Evolutionary conservation across 2,888 invertebrate species (phyloP).

Genomic region (Hypsopygia costalis): DNA sequence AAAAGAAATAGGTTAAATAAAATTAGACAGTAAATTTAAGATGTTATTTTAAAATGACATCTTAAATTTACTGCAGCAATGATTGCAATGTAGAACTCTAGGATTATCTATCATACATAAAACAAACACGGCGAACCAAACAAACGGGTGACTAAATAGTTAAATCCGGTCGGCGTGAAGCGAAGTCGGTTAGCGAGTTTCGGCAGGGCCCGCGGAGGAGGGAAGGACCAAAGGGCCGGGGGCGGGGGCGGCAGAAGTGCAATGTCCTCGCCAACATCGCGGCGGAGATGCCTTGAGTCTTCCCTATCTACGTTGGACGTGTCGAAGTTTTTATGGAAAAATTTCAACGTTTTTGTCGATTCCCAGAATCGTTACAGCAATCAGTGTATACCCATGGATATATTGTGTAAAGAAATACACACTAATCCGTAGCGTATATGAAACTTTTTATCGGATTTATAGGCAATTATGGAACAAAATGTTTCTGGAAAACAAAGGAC

Average conservation of each 20-base stretch:
- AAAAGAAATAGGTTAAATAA: too few relatives aligned
- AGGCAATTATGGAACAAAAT: too few relatives aligned
- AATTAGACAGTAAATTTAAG: too few relatives aligned
- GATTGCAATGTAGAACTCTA: slow-evolving; percentile 16
- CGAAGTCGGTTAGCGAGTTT: slow-evolving; percentile 68
- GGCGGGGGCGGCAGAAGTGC: slow-evolving; percentile 63
- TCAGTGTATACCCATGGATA: background rate
- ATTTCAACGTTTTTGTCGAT: slow-evolving; percentile 23
- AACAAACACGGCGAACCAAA: slow-evolving; percentile 16
- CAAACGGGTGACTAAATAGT: slow-evolving; percentile 58
- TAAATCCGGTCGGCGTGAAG: slow-evolving; percentile 64
- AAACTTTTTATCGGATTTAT: too few relatives aligned
- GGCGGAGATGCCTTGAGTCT: slow-evolving; percentile 59
- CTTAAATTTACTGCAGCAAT: too few relatives aligned
- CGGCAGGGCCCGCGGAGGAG: slow-evolving; percentile 58
- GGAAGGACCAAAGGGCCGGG: slow-evolving; percentile 55
- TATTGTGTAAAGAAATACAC: too few relatives aligned
- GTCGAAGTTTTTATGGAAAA: slow-evolving; percentile 47
- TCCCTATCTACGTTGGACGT: slow-evolving; percentile 37
- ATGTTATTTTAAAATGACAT: background rate
- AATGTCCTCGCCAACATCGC: slow-evolving; percentile 77
- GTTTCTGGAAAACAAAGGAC: too few relatives aligned
- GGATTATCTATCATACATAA: slow-evolving; percentile 19
- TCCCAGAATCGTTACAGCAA: slow-evolving; percentile 3
- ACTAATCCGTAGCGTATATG: too few relatives aligned